Evolutionary conservation across 2,888 invertebrate species (phyloP), one percentile per base, ranked within the genome.

Genomic region (Caenorhabditis sulstoni): DNA sequence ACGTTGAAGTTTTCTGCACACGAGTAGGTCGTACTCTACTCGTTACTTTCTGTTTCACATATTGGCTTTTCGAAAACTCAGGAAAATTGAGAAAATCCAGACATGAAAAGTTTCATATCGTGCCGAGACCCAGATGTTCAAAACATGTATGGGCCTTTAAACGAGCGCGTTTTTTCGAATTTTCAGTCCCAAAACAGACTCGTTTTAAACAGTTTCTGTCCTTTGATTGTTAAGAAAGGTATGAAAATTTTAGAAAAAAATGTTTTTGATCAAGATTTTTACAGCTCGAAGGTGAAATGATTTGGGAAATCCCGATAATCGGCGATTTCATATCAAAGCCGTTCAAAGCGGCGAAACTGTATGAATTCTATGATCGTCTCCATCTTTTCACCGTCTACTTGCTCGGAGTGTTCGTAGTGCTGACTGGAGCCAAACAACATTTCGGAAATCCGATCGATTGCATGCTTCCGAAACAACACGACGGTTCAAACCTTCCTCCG

Each of bases 401-500:
- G 47, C 55, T 82, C 16, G 66, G 66, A 4, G 68, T 73, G 16
- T 79, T 76, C 37, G 79, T 73, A 14, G 7, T 82, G 9, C 61
- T 82, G 45, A 74, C 67, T 20, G 77, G 79, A 8, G 73, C 79
- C 23, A 76, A 77, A 35, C 79, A 79, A 47, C 79, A 82, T 39
- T 82, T 82, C 14, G 82, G 82, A 41, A 73, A 82, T 61, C 82
- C 82, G 2, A 82, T 82, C 45, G 71, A 79, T 58, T 82, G 82
- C 55, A 68, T 79, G 62, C 67, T 77, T 9, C 64, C 76, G 11
- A 66, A 65, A 16, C 64, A 80, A 59, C 62, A 76, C 23, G 76
- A 80, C 58, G 67, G 76, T 80, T 49, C 49, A 14, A 5, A 18
- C 5, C 22, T 65, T 39, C 9, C n/a, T 62, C 8, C 8, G n/a